Percentiles rank a stretch among this genome's conserved stretches.
Evolutionary conservation across 2,797 vertebrate species (phyloP).

Genomic region (Dipus sagitta): DNA sequence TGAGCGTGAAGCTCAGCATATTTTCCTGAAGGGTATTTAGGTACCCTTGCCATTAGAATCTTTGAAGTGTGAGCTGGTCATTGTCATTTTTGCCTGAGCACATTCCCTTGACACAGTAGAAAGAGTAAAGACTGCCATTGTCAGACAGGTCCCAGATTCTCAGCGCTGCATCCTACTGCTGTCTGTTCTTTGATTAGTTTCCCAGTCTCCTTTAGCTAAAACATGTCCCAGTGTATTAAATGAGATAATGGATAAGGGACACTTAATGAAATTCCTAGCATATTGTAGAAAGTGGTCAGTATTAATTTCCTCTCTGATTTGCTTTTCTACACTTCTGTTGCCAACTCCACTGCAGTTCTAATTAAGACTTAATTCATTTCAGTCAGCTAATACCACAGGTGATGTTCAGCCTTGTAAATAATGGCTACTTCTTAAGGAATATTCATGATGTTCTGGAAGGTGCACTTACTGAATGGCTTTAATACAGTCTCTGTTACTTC

Average conservation of each 20-base stretch:
- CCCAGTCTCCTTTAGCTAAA: conserved; percentile 14
- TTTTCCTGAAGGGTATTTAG: not conserved
- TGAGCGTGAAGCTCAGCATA: not conserved
- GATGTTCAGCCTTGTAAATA: not conserved
- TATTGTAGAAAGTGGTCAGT: not conserved
- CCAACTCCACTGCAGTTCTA: not conserved
- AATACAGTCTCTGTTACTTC: not conserved
- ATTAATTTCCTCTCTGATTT: not conserved
- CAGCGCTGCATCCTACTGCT: not conserved
- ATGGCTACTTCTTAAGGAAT: not conserved
- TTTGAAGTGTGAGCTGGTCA: not conserved
- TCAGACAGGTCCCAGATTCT: not conserved
- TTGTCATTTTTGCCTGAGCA: not conserved
- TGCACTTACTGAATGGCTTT: not conserved
- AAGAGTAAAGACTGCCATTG: not conserved
- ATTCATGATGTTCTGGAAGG: not conserved
- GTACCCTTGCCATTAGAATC: not conserved
- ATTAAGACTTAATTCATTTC: conserved; percentile 22
- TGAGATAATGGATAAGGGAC: not conserved
- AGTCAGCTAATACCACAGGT: not conserved
- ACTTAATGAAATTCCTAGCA: conserved; percentile 44
- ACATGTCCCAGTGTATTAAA: conserved; percentile 29
- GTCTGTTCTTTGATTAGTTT: conserved; percentile 14
- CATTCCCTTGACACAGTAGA: not conserved
- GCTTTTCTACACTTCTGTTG: not conserved